phyloP scores from a whole-genome alignment of 1,140 invertebrate genomes.

The Dryas iulia region DNA sequence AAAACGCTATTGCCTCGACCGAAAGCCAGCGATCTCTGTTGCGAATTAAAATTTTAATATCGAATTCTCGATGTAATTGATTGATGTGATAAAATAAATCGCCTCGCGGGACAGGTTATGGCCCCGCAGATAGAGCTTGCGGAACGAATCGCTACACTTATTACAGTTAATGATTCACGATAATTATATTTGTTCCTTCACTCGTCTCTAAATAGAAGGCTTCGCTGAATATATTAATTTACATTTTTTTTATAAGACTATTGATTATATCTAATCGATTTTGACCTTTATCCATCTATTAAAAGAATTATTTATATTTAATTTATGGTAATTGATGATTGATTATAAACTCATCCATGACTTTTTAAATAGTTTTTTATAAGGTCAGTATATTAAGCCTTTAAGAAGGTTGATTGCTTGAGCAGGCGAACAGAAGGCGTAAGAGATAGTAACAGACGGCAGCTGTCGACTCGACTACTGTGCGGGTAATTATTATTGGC shows the following conservation, averaged over 20 bases:
- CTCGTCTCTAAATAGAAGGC: slow-evolving; percentile 8
- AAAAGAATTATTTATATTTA: neutral
- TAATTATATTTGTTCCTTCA: slow-evolving; percentile 40
- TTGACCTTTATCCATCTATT: neutral
- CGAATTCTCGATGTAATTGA: slow-evolving; percentile 57
- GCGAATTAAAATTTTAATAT: slow-evolving; percentile 63
- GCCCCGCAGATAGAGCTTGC: slow-evolving; percentile 30
- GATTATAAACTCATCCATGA: neutral
- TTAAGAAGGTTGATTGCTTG: slow-evolving; percentile 29
- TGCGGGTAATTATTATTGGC: slow-evolving; percentile 73
- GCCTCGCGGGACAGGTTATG: slow-evolving; percentile 36
- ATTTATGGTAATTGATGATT: neutral
- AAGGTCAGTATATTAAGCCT: neutral
- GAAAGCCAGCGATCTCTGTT: slow-evolving; percentile 44
- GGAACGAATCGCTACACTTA: slow-evolving; percentile 55
- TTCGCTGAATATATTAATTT: neutral
- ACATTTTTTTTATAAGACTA: neutral
- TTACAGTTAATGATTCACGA: slow-evolving; percentile 37
- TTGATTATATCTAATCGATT: neutral
- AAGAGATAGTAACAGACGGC: slow-evolving; percentile 51
- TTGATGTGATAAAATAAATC: slow-evolving; percentile 69
- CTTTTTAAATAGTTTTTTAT: neutral
- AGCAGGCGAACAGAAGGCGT: slow-evolving; percentile 50
- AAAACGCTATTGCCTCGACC: slow-evolving; percentile 56
- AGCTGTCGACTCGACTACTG: slow-evolving; percentile 49